These are phyloP conservation scores for Gadus macrocephalus DNA, from an alignment of 2,113 vertebrate genomes.

Conservation along the genomic window DNA sequence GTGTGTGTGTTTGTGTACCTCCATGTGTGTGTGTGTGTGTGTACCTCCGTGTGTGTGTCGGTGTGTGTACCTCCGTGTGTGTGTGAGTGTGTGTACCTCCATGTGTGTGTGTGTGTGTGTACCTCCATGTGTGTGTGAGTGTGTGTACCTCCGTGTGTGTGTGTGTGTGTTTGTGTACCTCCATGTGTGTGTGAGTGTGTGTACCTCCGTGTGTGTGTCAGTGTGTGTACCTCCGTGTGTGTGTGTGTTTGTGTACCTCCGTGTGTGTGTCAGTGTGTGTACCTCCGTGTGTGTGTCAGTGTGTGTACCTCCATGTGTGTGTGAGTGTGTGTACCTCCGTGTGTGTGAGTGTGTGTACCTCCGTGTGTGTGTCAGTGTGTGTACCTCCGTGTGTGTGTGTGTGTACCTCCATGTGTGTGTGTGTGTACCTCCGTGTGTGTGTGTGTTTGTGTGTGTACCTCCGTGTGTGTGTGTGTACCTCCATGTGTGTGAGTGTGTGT, in stretches of 20 bases:
- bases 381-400: too few relatives aligned
- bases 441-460: too few relatives aligned
- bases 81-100: slow-evolving; percentile 63
- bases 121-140: slow-evolving; percentile 69
- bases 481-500: too few relatives aligned
- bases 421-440: not conserved
- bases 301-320: slow-evolving; percentile 75
- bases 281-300: slow-evolving; percentile 73
- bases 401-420: slow-evolving; percentile 69
- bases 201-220: slow-evolving; percentile 63
- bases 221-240: slow-evolving; percentile 64
- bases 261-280: slow-evolving; percentile 57
- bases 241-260: slow-evolving; percentile 63
- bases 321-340: slow-evolving; percentile 63
- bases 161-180: slow-evolving; percentile 54
- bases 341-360: slow-evolving; percentile 65
- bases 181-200: slow-evolving; percentile 52
- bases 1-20: not conserved
- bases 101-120: slow-evolving; percentile 40
- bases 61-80: slow-evolving; percentile 62
- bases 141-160: slow-evolving; percentile 63
- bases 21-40: not conserved
- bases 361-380: too few relatives aligned
- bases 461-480: too few relatives aligned
- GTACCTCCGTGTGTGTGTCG: slow-evolving; percentile 68